Evolutionary conservation across 2,888 invertebrate species (phyloP).

Genomic region (Theodoxus fluviatilis): DNA sequence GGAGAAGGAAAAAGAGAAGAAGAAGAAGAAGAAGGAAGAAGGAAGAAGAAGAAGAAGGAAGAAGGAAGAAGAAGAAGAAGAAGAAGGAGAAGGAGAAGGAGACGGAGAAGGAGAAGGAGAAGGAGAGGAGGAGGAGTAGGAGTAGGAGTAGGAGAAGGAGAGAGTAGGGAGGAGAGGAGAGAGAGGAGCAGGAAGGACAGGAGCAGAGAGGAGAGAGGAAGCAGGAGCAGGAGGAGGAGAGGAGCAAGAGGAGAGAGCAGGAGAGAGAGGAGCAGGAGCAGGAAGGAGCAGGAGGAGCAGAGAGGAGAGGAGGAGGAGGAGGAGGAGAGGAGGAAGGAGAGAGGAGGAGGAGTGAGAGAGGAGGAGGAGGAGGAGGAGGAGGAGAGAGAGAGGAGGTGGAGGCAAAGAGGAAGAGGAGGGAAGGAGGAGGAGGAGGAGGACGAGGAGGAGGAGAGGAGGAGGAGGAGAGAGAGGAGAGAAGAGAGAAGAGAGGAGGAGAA

Average conservation of each 20-base stretch:
- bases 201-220: not conserved
- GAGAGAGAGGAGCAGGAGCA: not conserved
- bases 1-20: constrained; percentile 8
- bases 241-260: not conserved
- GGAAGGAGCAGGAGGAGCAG: not conserved
- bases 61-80: not conserved
- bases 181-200: constrained; percentile 5
- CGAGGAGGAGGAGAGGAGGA: not conserved
- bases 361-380: too few species aligned
- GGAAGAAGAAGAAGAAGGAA: too few species aligned
- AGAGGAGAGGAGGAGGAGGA: too few species aligned
- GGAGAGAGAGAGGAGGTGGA: too few species aligned
- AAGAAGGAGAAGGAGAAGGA: not conserved
- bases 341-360: not conserved
- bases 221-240: too few species aligned
- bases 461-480: not conserved
- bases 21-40: not conserved
- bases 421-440: not conserved
- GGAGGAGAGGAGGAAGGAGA: too few species aligned
- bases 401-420: too few species aligned
- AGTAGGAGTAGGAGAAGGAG: not conserved
- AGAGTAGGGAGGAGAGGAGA: not conserved
- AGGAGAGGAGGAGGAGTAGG: too few species aligned
- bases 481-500: not conserved
- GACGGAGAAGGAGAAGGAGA: constrained; percentile 1